Conservation (phyloP, 2,797 vertebrate species). For the Picus viridis region DNA sequence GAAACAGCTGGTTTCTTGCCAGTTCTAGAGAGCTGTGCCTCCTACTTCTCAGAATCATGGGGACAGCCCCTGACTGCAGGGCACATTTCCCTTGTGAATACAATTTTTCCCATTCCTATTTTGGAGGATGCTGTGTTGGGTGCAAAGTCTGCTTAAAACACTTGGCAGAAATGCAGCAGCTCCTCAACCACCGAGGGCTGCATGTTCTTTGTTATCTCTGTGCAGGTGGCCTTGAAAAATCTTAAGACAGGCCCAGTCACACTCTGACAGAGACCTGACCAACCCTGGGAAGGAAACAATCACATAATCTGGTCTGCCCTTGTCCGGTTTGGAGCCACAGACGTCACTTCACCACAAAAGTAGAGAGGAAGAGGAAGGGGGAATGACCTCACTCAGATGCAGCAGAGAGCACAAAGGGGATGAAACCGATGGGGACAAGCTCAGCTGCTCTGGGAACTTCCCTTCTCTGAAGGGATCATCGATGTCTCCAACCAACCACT, state of each 20-base stretch:
- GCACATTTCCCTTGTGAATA: neutral
- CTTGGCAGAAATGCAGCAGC: neutral
- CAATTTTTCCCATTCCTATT: neutral
- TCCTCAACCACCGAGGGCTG: rapidly evolving
- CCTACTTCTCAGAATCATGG: neutral
- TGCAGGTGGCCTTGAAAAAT: neutral
- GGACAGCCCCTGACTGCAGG: neutral
- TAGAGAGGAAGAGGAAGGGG: slow-evolving; percentile 19
- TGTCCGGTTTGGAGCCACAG: slow-evolving; percentile 1
- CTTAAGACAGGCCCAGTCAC: neutral
- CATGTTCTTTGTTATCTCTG: neutral
- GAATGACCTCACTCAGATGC: slow-evolving; percentile 8
- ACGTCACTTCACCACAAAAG: slow-evolving; percentile 33
- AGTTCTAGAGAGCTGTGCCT: neutral
- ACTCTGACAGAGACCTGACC: rapidly evolving
- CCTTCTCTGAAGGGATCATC: neutral
- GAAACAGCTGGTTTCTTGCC: neutral
- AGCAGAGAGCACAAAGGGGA: neutral
- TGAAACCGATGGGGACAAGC: neutral
- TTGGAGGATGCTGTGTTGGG: neutral
- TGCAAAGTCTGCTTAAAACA: neutral
- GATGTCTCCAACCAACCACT: neutral
- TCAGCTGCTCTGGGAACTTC: slow-evolving; percentile 42
- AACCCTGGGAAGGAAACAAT: slow-evolving; percentile 44
- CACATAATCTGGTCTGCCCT: neutral